phyloP scores from a whole-genome alignment of 1,140 invertebrate species.

The Leptinotarsa texana region DNA sequence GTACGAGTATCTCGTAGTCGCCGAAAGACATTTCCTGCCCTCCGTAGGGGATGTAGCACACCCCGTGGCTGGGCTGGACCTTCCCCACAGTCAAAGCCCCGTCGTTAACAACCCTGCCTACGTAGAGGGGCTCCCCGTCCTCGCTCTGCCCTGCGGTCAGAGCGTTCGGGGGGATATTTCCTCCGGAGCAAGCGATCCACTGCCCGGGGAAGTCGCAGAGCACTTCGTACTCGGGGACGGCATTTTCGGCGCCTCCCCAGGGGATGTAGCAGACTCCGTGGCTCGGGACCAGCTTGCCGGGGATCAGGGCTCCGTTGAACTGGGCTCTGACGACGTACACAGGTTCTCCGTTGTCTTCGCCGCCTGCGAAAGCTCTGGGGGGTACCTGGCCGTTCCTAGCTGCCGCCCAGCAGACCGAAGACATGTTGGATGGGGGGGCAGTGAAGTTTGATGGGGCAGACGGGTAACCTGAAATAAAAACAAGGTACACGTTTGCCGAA shows the following conservation, averaged over 20 bases:
- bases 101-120: constrained; percentile 71
- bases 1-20: constrained; percentile 75
- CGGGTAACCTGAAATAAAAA: not conserved
- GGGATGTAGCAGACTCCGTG: constrained; percentile 76
- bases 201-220: constrained; percentile 51
- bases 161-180: constrained; percentile 66
- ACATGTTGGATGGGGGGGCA: constrained; percentile 27
- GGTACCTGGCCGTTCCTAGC: constrained; percentile 69
- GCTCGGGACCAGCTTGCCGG: constrained; percentile 75
- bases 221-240: constrained; percentile 75
- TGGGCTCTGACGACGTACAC: constrained; percentile 69
- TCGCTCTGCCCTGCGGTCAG: constrained; percentile 73
- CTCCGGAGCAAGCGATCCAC: constrained; percentile 57
- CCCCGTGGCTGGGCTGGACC: constrained; percentile 72
- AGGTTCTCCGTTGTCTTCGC: constrained; percentile 72
- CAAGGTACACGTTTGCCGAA: not conserved
- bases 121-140: constrained; percentile 73
- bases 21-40: constrained; percentile 72
- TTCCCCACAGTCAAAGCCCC: constrained; percentile 71
- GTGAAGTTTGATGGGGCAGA: constrained; percentile 33
- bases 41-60: constrained; percentile 73
- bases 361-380: constrained; percentile 72
- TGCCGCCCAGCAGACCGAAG: constrained; percentile 66
- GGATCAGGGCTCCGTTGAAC: constrained; percentile 70
- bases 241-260: constrained; percentile 79